Evolutionary conservation across 2,113 vertebrate species (phyloP).

Genomic region (Engystomops pustulosus): DNA sequence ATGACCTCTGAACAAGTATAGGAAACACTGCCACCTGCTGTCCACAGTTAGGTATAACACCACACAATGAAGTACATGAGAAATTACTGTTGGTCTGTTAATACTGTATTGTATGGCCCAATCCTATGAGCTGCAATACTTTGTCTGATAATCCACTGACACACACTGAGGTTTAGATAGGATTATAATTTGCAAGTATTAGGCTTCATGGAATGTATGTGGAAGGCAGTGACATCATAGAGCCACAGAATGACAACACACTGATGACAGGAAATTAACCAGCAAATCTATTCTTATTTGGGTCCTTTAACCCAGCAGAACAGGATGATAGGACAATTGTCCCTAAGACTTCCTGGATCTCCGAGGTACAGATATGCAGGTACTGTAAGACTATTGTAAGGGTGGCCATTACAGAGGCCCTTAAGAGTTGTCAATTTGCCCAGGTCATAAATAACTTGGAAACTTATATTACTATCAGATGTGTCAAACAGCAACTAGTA

Average conservation of each 20-base stretch:
- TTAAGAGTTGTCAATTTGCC: too few species aligned
- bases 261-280: neutral
- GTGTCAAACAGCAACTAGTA: too few species aligned
- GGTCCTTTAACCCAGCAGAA: too few species aligned
- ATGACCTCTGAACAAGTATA: neutral
- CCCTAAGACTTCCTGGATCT: too few species aligned
- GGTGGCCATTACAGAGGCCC: too few species aligned
- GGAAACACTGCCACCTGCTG: constrained; percentile 10
- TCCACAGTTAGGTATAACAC: neutral
- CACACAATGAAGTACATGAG: neutral
- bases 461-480: too few species aligned
- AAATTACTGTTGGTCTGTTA: neutral
- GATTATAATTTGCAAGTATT: neutral
- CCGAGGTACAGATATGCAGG: too few species aligned
- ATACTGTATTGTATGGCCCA: neutral
- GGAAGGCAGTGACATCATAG: neutral
- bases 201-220: neutral
- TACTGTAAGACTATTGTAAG: too few species aligned
- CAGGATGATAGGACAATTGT: too few species aligned
- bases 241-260: too few species aligned
- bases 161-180: neutral
- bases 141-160: neutral
- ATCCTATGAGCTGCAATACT: neutral
- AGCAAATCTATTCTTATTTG: too few species aligned
- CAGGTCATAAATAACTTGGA: too few species aligned